Conservation (phyloP, 2,113 vertebrate species). For the Phycodurus eques region DNA sequence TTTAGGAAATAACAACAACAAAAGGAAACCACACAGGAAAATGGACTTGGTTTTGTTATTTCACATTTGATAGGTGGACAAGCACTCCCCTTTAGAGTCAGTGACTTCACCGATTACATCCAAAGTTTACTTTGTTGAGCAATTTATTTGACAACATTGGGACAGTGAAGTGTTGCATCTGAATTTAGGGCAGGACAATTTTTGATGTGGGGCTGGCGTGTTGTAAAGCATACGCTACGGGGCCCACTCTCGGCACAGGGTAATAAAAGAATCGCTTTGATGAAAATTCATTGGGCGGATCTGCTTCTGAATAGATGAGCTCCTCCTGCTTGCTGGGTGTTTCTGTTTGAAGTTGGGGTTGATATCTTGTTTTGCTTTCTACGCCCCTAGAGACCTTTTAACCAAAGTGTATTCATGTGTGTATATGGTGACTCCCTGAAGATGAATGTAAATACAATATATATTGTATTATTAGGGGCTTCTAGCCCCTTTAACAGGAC, state of each 20-base stretch:
- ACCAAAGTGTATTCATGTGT: neutral
- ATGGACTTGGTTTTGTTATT: no score
- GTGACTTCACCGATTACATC: neutral
- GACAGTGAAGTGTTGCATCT: constrained; percentile 11
- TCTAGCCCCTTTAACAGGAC: neutral
- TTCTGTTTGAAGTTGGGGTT: constrained; percentile 28
- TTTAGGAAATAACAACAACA: no score
- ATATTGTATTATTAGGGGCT: neutral
- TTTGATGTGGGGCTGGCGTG: constrained; percentile 42
- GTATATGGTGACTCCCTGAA: neutral
- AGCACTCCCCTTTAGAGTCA: neutral
- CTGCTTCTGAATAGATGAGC: constrained; percentile 38
- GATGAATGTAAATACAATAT: neutral
- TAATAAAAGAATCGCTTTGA: constrained; percentile 60
- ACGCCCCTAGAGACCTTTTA: constrained; percentile 4
- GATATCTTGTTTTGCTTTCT: constrained; percentile 14
- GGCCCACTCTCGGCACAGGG: constrained; percentile 27
- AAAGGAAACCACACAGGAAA: no score
- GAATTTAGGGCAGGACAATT: constrained; percentile 42
- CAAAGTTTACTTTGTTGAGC: constrained; percentile 3
- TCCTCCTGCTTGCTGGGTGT: constrained; percentile 17
- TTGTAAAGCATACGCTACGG: constrained; percentile 32
- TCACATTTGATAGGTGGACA: no score
- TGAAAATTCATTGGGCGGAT: constrained; percentile 50
- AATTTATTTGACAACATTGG: constrained; percentile 10